phyloP scores from a whole-genome alignment of 2,113 vertebrate genomes.

The Sialia sialis region DNA sequence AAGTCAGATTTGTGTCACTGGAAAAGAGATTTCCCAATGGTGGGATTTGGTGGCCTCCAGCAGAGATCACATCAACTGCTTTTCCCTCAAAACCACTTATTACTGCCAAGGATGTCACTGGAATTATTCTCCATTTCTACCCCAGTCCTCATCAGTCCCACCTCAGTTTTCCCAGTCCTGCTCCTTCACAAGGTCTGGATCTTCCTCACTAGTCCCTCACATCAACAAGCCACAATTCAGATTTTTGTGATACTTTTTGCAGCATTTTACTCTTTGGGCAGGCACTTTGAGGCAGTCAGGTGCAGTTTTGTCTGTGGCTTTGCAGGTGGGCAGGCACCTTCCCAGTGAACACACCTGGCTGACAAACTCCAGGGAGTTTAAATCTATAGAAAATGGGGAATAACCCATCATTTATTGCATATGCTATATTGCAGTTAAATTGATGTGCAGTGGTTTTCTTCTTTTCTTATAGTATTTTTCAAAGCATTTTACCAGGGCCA shows the following conservation, averaged over 20 bases:
- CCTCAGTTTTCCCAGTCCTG: not conserved
- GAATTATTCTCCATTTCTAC: not conserved
- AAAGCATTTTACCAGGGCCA: not conserved
- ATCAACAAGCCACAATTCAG: not conserved
- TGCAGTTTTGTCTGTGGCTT: accelerated
- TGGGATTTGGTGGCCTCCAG: not conserved
- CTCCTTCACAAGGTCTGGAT: not conserved
- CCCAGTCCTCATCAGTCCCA: not conserved
- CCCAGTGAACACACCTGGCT: not conserved
- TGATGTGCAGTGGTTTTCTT: not conserved
- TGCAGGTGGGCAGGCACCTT: not conserved
- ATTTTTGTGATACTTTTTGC: no score
- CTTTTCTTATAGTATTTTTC: not conserved
- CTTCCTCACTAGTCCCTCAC: not conserved
- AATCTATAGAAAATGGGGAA: not conserved
- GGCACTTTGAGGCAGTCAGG: accelerated
- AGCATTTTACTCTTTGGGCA: not conserved
- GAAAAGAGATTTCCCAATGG: not conserved
- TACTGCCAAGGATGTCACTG: accelerated
- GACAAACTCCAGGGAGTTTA: not conserved
- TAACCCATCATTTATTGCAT: not conserved
- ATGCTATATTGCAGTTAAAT: not conserved
- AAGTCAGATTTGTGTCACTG: not conserved
- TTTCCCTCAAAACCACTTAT: not conserved
- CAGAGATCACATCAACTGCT: not conserved